phyloP scores from a whole-genome alignment of 2,888 invertebrate genomes.

The Thera britannica region DNA sequence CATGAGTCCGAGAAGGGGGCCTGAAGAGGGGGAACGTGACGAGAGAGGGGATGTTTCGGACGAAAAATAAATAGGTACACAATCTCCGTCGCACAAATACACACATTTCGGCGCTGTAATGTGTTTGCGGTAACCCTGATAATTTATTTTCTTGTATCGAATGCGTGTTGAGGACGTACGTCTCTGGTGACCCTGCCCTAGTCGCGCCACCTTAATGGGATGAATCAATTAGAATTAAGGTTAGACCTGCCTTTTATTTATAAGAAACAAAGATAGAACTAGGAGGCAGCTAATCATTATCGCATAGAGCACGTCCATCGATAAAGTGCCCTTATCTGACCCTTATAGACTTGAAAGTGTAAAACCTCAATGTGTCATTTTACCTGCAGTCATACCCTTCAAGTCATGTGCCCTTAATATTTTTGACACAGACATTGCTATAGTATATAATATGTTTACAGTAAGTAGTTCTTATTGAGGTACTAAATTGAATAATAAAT shows the following conservation, averaged over 20 bases:
- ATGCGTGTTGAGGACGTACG: slow-evolving; percentile 30
- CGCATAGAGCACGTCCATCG: too few relatives aligned
- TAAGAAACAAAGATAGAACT: too few relatives aligned
- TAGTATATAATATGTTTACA: background rate
- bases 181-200: background rate
- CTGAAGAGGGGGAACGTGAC: slow-evolving; percentile 38
- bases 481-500: background rate
- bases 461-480: background rate
- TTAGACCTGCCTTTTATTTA: too few relatives aligned
- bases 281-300: too few relatives aligned
- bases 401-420: too few relatives aligned
- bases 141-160: slow-evolving; percentile 58
- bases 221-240: background rate
- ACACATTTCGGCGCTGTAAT: slow-evolving; percentile 73
- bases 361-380: too few relatives aligned
- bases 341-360: too few relatives aligned
- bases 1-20: slow-evolving; percentile 45
- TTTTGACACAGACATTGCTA: background rate
- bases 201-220: background rate
- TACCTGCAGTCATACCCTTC: too few relatives aligned
- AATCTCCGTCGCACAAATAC: slow-evolving; percentile 74
- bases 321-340: too few relatives aligned
- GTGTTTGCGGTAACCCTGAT: slow-evolving; percentile 71
- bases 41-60: slow-evolving; percentile 49
- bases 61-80: slow-evolving; percentile 79